These are phyloP conservation scores for Brenthis ino DNA, from an alignment of 2,888 invertebrate genomes.

Conservation along the genomic window DNA sequence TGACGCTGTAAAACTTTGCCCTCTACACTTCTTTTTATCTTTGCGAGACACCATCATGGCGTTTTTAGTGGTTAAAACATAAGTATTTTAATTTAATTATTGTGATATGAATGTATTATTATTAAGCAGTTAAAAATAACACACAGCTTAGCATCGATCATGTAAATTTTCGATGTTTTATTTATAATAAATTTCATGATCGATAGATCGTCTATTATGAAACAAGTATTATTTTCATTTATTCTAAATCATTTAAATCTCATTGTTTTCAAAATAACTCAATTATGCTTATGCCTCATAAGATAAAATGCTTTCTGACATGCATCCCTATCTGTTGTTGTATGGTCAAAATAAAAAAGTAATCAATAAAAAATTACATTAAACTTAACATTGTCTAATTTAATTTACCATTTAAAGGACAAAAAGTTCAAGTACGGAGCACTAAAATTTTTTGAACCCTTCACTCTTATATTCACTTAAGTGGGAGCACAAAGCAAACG, in stretches of 20 bases:
- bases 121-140: too few species aligned
- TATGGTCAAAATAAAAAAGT: too few species aligned
- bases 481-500: constrained; percentile 10
- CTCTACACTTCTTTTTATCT: constrained; percentile 29
- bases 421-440: constrained; percentile 1
- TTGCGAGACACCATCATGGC: constrained; percentile 16
- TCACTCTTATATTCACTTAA: constrained; percentile 6
- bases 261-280: too few species aligned
- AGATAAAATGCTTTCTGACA: too few species aligned
- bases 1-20: constrained; percentile 29
- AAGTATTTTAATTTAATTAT: constrained; percentile 10
- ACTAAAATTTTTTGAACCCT: not conserved
- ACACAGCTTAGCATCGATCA: too few species aligned
- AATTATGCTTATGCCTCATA: not conserved
- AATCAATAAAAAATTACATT: not conserved
- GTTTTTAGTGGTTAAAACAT: constrained; percentile 14
- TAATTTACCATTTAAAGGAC: not conserved
- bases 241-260: too few species aligned
- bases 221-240: too few species aligned
- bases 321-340: too few species aligned
- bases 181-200: too few species aligned
- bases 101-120: too few species aligned
- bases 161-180: too few species aligned
- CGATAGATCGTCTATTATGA: too few species aligned
- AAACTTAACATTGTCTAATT: not conserved